Evolutionary conservation across 2,113 vertebrate species (phyloP), one percentile per base, ranked within the genome.

Genomic region (Channa argus): DNA sequence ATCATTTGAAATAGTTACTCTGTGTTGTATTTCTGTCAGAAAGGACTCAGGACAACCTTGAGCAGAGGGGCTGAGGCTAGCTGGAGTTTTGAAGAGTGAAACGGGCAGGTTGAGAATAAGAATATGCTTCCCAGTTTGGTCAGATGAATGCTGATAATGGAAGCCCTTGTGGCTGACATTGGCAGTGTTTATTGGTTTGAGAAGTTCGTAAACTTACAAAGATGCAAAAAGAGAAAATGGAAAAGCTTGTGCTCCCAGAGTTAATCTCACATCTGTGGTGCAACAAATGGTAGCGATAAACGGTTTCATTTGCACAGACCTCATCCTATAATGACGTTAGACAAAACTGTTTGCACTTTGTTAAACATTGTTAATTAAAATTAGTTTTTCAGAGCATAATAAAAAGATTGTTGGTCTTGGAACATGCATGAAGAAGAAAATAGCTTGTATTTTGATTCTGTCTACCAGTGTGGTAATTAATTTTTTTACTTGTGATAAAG

Each of bases 1-100:
- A 83, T 78, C 60, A 86, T 77, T 77, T 72, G 74, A 84, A 90
- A 88, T 85, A 60, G 63, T 85, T 85, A 85, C 56, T 24, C 46
- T 67, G 62, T 63, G 78, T 65, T 86, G 72, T 76, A 56, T 81
- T 87, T 72, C 78, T 75, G 65, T 79, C 72, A 63, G 72, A 45
- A 72, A 78, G 47, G 59, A 50, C 65, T 61, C 41, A 13, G 55
- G 65, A 80, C 72, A 82, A 89, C 87, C 85, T 87, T 89, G 89
- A 80, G 47, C 46, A 60, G 71, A 59, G 45, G 14, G 38, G 71
- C 67, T 50, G 46, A 63, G 77, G 58, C 61, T 68, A 73, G 76
- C 33, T 66, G 39, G 56, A 63, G 47, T 55, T 81, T 43, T 67
- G 51, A 74, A 36, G 63, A 74, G 63, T 61, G 54, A 51, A 60